phyloP scores from a whole-genome alignment of 2,113 vertebrate species.

The Choloepus hoffmanni region DNA sequence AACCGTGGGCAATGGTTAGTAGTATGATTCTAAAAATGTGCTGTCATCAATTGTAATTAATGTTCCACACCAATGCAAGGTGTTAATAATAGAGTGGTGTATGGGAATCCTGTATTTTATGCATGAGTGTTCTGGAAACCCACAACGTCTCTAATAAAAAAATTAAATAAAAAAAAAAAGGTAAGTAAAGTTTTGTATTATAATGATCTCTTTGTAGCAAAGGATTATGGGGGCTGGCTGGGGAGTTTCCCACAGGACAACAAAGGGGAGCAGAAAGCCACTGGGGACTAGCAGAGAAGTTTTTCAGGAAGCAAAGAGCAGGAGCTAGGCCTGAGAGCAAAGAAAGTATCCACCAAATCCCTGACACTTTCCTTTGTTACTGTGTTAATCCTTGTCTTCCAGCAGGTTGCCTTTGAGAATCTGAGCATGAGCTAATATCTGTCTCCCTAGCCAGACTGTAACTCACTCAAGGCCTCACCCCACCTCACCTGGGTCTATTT shows the following conservation, averaged over 20 bases:
- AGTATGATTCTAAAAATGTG: no score
- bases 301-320: neutral
- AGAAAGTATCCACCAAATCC: neutral
- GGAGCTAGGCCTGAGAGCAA: neutral
- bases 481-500: neutral
- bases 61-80: no score
- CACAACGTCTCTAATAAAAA: no score
- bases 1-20: no score
- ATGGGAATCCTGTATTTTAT: no score
- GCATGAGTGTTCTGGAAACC: no score
- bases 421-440: neutral
- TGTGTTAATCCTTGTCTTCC: conserved; percentile 9
- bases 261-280: neutral
- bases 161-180: neutral
- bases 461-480: neutral
- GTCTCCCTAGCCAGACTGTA: neutral
- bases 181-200: neutral
- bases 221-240: neutral
- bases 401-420: neutral
- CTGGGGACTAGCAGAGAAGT: neutral
- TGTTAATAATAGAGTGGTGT: no score
- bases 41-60: no score
- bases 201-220: conserved; percentile 11
- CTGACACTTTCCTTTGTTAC: neutral
- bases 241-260: neutral